Percentiles rank a stretch among this genome's conserved stretches.
Evolutionary conservation across 2,888 invertebrate species (phyloP).

Genomic region (Ethmia dodecea): DNA sequence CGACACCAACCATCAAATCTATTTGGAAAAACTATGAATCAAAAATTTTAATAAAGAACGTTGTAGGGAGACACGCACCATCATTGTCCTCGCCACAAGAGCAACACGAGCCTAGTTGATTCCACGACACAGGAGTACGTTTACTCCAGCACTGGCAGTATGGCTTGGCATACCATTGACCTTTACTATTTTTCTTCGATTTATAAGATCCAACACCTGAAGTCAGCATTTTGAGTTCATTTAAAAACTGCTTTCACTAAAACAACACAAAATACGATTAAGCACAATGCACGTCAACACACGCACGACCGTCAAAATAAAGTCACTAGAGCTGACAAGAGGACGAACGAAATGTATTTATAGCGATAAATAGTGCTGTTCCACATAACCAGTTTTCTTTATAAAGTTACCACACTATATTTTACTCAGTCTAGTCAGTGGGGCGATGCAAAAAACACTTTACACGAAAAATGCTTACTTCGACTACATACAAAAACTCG

Average conservation of each 20-base stretch:
- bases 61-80: slow-evolving; percentile 37
- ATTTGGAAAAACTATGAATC: too few relatives aligned
- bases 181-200: slow-evolving; percentile 15
- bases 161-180: slow-evolving; percentile 35
- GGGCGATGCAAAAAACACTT: too few relatives aligned
- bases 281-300: not conserved
- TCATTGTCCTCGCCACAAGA: slow-evolving; percentile 73
- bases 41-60: too few relatives aligned
- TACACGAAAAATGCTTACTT: too few relatives aligned
- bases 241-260: not conserved
- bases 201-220: slow-evolving; percentile 12
- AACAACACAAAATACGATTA: slow-evolving; percentile 1
- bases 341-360: too few relatives aligned
- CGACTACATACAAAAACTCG: too few relatives aligned
- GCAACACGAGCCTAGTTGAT: slow-evolving; percentile 59
- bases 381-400: too few relatives aligned
- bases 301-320: not conserved
- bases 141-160: slow-evolving; percentile 55
- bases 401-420: too few relatives aligned
- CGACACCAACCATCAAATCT: too few relatives aligned
- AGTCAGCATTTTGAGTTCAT: slow-evolving; percentile 16
- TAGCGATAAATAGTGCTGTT: too few relatives aligned
- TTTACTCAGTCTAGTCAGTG: too few relatives aligned
- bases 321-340: too few relatives aligned
- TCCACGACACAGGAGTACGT: slow-evolving; percentile 40